Base-by-base conservation (phyloP, 2,888 invertebrate genomes). In the Willowsia nigromaculata region DNA sequence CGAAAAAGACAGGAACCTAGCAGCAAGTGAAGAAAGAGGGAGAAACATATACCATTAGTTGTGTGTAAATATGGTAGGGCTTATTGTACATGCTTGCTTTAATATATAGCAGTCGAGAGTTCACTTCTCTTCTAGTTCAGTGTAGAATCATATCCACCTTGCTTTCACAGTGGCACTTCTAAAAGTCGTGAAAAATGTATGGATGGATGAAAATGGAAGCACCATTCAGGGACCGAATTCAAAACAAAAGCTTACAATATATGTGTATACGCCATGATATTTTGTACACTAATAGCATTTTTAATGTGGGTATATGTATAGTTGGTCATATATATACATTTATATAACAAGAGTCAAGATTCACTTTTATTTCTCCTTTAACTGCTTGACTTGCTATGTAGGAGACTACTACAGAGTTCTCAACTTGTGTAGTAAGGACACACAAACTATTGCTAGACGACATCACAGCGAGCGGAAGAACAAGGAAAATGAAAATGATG, bases 71-170 rank as follows among this genome's bases (percentile, higher is more conserved):
- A n/a, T n/a, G n/a, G n/a, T n/a, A n/a, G n/a, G n/a, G n/a, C n/a
- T n/a, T n/a, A n/a, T n/a, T n/a, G n/a, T n/a, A n/a, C n/a, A n/a
- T n/a, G n/a, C n/a, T n/a, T n/a, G n/a, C n/a, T n/a, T n/a, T n/a
- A n/a, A n/a, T 18, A 53, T 3, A n/a, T 18, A 18, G 53, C 53
- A 53, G n/a, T 27, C 27, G 40, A 74, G 85, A 86, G 86, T 81
- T 86, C 86, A 86, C 65, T 86, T 86, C 80, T 81, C 86, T 86
- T 47, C 11, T 53, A 30, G 43, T 15, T 22, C 40, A 78, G 11
- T 40, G 25, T 27, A 13, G 15, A 9, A 50, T 50, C 15, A 43
- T 78, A 78, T 78, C 53, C 50, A 78, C 78, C 78, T 53, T 78
- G 50, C 50, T 76, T 22, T 76, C 40, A 13, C 65, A 33, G n/a